Evolutionary conservation across 2,888 invertebrate genomes (phyloP).

Genomic region (Ceratothoa steindachneri): DNA sequence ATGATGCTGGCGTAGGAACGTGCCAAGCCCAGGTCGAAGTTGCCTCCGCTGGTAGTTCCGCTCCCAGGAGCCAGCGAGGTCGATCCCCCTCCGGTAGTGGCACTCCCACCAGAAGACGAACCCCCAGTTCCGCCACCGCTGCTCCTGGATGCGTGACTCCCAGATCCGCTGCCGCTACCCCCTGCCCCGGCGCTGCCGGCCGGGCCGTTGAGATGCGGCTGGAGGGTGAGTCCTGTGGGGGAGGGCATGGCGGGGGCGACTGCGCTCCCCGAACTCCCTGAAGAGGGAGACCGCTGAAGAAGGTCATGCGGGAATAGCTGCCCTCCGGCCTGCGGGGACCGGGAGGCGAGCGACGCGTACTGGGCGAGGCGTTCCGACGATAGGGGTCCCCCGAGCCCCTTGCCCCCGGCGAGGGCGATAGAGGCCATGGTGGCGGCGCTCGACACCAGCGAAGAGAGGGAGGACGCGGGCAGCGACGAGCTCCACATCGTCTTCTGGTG

Average conservation of each 20-base stretch:
- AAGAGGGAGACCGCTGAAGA: conserved; percentile 25
- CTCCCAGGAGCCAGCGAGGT: conserved; percentile 16
- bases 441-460: conserved; percentile 34
- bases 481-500: conserved; percentile 46
- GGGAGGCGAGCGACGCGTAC: conserved; percentile 30
- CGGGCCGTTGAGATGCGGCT: neutral
- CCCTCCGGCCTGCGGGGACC: conserved; percentile 25
- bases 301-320: conserved; percentile 42
- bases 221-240: neutral
- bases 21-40: conserved; percentile 40
- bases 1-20: conserved; percentile 44
- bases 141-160: neutral
- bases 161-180: neutral
- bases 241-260: neutral
- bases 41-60: conserved; percentile 24
- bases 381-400: conserved; percentile 35
- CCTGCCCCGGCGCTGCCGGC: neutral
- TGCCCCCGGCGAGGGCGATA: conserved; percentile 35
- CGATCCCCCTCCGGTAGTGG: neutral
- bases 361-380: conserved; percentile 37
- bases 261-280: conserved; percentile 1
- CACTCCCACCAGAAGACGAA: neutral
- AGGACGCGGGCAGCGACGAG: conserved; percentile 32
- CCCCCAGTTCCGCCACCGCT: too few species aligned
- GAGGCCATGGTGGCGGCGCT: conserved; percentile 35